Base-by-base conservation (phyloP, 2,113 vertebrate species). In the Lepisosteus oculatus region DNA sequence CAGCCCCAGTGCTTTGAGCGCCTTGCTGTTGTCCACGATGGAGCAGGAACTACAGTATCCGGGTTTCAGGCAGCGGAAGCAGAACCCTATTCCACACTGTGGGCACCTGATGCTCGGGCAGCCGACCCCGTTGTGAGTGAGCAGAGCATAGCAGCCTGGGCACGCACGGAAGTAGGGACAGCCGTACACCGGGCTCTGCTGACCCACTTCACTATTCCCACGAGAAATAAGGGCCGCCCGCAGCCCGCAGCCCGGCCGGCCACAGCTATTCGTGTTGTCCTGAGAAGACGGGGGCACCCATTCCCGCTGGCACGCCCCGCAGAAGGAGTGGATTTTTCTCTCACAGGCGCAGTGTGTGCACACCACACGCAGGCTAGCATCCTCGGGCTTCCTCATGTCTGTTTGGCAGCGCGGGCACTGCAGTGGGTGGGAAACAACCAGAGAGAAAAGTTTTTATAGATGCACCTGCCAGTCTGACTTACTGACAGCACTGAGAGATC, bases 51-150 rank as follows among this genome's bases (percentile, higher is more conserved):
- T n/a, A n/a, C n/a, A n/a, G n/a, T n/a, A n/a, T n/a, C n/a, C n/a
- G n/a, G n/a, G n/a, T n/a, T n/a, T n/a, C n/a, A 78, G 63, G 57
- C 79, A 81, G 47, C 79, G 78, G 71, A 80, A 84, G 77, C 82
- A 84, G 72, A 84, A 82, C 6, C 0, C 2, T n/a, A 43, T 47
- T 3, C 3, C 0, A 47, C 82, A 84, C 0, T 75, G 0, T 4
- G 75, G 78, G 45, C 82, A 84, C 3, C 13, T 9, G 11, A 84
- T 76, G 1, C 65, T 65, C 0, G 75, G 72, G 55, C 82, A 84
- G 13, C 82, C 82, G 3, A 3, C n/a, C 41, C 78, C 72, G 2
- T 57, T 64, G 57, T 84, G 82, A 7, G 78, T 80, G 43, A 84
- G 43, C 7, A 84, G 69, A 13, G 72, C 61, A 3, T 65, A 70